phyloP scores from a whole-genome alignment of 2,888 invertebrate genomes.

The Eurytoma adleriae region DNA sequence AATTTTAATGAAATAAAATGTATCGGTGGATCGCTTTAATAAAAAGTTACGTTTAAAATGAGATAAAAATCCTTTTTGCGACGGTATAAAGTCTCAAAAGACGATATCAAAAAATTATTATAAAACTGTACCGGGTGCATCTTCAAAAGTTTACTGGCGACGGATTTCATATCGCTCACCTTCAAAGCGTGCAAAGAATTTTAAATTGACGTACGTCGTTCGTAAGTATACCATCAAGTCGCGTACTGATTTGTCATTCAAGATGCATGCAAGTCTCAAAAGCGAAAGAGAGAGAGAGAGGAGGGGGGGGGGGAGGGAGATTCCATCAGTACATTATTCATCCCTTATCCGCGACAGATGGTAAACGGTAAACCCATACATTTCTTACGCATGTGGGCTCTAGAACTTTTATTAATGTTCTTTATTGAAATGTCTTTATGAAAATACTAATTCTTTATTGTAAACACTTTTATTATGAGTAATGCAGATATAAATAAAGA shows the following conservation, averaged over 20 bases:
- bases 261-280: slow-evolving; percentile 63
- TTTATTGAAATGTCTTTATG: neutral
- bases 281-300: neutral
- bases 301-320: slow-evolving; percentile 58
- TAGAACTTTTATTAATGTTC: neutral
- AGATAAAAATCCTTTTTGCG: neutral
- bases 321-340: slow-evolving; percentile 72
- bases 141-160: neutral
- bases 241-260: slow-evolving; percentile 73
- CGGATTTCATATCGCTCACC: slow-evolving; percentile 12
- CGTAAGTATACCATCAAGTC: neutral
- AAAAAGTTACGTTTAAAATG: neutral
- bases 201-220: slow-evolving; percentile 38
- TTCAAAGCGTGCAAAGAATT: slow-evolving; percentile 32
- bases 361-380: slow-evolving; percentile 53
- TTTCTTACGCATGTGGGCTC: too few species aligned
- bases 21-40: neutral
- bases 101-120: slow-evolving; percentile 13
- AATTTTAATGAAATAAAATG: neutral
- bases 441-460: too few species aligned
- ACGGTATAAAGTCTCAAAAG: neutral
- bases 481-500: too few species aligned
- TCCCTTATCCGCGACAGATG: slow-evolving; percentile 67
- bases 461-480: too few species aligned
- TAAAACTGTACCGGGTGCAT: neutral